These are phyloP conservation scores for Drepana falcataria DNA, from an alignment of 2,888 invertebrate genomes.

Conservation along the genomic window DNA sequence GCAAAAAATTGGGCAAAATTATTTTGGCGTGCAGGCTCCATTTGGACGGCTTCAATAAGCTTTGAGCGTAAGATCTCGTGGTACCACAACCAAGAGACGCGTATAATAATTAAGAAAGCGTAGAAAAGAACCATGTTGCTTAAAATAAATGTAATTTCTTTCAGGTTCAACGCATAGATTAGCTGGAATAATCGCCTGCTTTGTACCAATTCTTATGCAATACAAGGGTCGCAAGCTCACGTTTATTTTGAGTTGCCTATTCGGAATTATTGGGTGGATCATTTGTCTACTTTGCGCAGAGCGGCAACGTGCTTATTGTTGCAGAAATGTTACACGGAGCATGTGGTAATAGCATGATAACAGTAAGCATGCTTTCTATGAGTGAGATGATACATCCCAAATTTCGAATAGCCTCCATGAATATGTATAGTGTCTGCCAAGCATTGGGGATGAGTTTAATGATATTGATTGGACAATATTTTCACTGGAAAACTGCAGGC, in stretches of 20 bases:
- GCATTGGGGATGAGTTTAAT: background rate
- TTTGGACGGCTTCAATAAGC: no score
- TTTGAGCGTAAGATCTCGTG: no score
- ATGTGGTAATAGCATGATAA: background rate
- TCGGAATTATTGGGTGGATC: background rate
- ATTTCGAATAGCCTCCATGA: slow-evolving; percentile 1
- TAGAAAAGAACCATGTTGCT: no score
- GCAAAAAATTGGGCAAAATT: no score
- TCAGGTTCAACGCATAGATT: slow-evolving; percentile 1
- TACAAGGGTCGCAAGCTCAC: background rate
- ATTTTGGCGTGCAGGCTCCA: no score
- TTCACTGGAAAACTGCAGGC: background rate
- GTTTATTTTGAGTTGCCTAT: background rate
- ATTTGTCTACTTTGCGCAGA: background rate
- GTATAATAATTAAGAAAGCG: no score
- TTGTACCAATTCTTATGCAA: slow-evolving; percentile 1
- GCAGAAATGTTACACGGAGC: slow-evolving; percentile 1
- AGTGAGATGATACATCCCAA: slow-evolving; percentile 1
- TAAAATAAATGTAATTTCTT: background rate
- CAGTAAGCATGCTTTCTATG: background rate
- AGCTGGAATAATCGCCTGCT: slow-evolving; percentile 1
- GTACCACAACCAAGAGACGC: no score
- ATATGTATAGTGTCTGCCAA: background rate
- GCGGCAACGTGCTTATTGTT: background rate
- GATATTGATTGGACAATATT: background rate